Evolutionary conservation across 2,888 invertebrate genomes (phyloP), one percentile per base, ranked within the genome.

Genomic region (Sphinx pinastri): DNA sequence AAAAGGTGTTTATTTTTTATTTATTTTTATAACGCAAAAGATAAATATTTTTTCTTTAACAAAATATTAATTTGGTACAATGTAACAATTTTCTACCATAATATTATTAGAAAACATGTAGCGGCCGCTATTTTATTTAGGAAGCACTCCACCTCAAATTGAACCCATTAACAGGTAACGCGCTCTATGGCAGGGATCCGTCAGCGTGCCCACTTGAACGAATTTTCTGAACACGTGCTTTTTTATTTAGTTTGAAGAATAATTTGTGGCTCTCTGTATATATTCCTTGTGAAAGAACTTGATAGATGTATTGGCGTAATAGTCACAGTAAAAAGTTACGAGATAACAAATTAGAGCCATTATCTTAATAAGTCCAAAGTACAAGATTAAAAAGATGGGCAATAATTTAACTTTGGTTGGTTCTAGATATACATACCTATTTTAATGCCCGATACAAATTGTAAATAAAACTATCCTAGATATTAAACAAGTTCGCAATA

Each of bases 71-170:
- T 16, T 5, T 16, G 2, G 49, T 12, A 47, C 7, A 49, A 55
- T 13, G 13, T 19, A 49, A 60, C 5, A 13, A 47, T 13, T 47
- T 49, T 47, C 49, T 47, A 49, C 49, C 49, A n/a, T 8, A 47
- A 13, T 47, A 49, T 6, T 19, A 63, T 16, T 49, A 63, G 47
- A 47, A 63, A 63, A 63, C 19, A 47, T 49, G 47, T 60, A 38
- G 8, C 14, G 51, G 6, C 11, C 60, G 68, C 68, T 38, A 67
- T 55, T 38, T 68, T 60, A 59, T 68, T 59, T 58, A 51, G 59
- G 79, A 78, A 85, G 77, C 83, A 85, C 85, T 89, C 84, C 81
- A 77, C 79, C 79, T 82, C 82, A 85, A 88, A 87, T 87, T 85
- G 87, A 84, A 84, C 81, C 83, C 88, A 87, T 88, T 86, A 84